Base-by-base conservation (phyloP, 2,888 invertebrate species). In the Lutraria lutraria region DNA sequence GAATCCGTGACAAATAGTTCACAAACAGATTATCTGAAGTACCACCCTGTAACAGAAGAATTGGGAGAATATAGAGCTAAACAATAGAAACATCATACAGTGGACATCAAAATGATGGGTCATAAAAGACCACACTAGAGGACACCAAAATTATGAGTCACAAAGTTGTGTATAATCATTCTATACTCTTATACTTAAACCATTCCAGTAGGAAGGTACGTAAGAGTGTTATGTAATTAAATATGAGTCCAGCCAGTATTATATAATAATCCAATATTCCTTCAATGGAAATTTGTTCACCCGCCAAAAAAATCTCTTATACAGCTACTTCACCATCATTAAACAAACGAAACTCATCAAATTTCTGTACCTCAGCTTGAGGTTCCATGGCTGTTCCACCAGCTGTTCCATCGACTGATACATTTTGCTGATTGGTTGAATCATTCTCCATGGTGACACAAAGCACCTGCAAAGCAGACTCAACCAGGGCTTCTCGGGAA, bases 1-100 rank as follows among this genome's bases (percentile, higher is more conserved):
- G 99, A 94, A 99, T 99, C n/a, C 99, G 98, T 10, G 99, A 99
- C 89, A 99, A 97, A 97, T 99, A 99, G 97, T 99, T 99, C 93
- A 99, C 99, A 97, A 99, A 99, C 87, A 99, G 97, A 97, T 99
- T 99, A 97, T 99, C 99, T 0, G 99, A 97, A 79, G 97, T 96
- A 80, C 95, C 95, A 88, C 94, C 93, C 96, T 96, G 94, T 83
- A 95, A 94, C 19, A 87, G 54, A 79, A 85, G 53, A 8, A 34
- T 34, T 31, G 21, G 15, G 19, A 72, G 19, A 29, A 72, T 19
- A 2, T 56, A 56, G 16, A 19, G 12, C 3, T 2, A 43, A 43
- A 43, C 43, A 43, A 43, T 43, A 8, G 43, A 43, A 43, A 43
- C 43, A 43, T 43, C 8, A 43, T 43, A 8, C 43, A 43, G 43